A percentile compares a stretch with the other conserved stretches of the same genome.
phyloP scores from a whole-genome alignment of 2,888 invertebrate species.

The Heteropelma amictum region DNA sequence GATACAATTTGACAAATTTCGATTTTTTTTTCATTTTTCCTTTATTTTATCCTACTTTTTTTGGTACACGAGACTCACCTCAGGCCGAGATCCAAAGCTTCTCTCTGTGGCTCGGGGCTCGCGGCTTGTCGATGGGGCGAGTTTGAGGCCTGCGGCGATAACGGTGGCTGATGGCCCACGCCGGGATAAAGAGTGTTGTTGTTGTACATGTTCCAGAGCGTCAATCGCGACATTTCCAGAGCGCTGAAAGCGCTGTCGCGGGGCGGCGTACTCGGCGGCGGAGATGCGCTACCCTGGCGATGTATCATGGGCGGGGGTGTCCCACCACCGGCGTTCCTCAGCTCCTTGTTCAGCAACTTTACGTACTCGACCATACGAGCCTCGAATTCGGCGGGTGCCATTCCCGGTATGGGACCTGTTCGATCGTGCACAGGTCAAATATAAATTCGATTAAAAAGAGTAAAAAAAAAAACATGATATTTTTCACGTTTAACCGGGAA shows the following conservation, averaged over 20 bases:
- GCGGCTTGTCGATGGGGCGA: slow-evolving; percentile 76
- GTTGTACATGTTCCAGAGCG: slow-evolving; percentile 91
- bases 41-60: background rate
- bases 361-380: slow-evolving; percentile 89
- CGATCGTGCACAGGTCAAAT: no score
- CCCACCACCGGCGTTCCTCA: slow-evolving; percentile 74
- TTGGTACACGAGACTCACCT: slow-evolving; percentile 60
- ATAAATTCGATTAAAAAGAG: no score
- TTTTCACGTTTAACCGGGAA: no score
- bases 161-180: slow-evolving; percentile 70
- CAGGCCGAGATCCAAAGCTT: slow-evolving; percentile 88
- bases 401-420: slow-evolving; percentile 81
- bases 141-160: slow-evolving; percentile 79
- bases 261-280: slow-evolving; percentile 79
- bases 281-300: slow-evolving; percentile 77
- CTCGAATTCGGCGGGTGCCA: slow-evolving; percentile 86
- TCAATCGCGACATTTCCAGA: slow-evolving; percentile 88
- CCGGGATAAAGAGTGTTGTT: slow-evolving; percentile 77
- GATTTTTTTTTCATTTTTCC: background rate
- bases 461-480: slow-evolving; percentile 13
- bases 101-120: slow-evolving; percentile 82
- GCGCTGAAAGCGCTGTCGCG: slow-evolving; percentile 82
- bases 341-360: slow-evolving; percentile 83
- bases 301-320: slow-evolving; percentile 76
- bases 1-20: background rate